Conservation (phyloP, 2,888 invertebrate species). For the Plebejus melissa region DNA sequence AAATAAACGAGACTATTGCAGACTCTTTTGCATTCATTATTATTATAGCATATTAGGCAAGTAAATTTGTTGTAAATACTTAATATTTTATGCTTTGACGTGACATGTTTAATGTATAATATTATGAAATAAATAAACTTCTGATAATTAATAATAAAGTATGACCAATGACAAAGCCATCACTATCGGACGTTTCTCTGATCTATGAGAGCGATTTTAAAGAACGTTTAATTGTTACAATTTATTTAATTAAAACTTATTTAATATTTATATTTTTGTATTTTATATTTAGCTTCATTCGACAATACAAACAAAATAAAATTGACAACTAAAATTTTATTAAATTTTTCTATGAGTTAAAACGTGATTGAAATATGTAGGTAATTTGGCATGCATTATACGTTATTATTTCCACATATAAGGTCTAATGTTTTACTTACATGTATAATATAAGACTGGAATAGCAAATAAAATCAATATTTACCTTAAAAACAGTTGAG, state of each 20-base stretch:
- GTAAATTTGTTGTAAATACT: no score
- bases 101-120: neutral
- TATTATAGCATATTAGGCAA: neutral
- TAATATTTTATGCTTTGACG: no score
- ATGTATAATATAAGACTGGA: neutral
- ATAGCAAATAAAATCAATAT: neutral
- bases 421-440: neutral
- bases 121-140: neutral
- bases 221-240: neutral
- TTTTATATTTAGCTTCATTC: no score
- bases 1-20: neutral
- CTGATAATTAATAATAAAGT: neutral
- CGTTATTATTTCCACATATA: neutral
- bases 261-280: neutral
- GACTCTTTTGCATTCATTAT: neutral
- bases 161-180: neutral
- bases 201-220: neutral
- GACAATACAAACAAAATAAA: neutral
- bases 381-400: neutral
- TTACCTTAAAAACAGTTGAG: constrained; percentile 14
- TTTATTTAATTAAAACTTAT: neutral
- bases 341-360: neutral
- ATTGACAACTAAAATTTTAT: neutral
- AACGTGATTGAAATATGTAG: neutral
- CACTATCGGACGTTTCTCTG: neutral